phyloP scores from a whole-genome alignment of 2,888 invertebrate genomes.

The Ochropleura leucogaster region DNA sequence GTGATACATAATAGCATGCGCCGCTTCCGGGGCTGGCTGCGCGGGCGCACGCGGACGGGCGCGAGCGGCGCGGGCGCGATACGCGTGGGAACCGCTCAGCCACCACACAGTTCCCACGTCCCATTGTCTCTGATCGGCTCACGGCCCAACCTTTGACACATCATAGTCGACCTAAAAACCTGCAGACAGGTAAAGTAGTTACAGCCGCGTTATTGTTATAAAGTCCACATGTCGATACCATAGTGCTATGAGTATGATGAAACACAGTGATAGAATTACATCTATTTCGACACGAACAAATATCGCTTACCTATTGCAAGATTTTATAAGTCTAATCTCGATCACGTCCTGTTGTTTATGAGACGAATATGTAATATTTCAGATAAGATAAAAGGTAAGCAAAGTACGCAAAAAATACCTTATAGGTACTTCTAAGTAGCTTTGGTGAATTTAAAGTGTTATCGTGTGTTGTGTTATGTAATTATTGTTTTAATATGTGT shows the following conservation, averaged over 20 bases:
- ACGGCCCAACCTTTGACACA: conserved; percentile 70
- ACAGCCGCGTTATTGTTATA: conserved; percentile 25
- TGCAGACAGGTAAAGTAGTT: conserved; percentile 54
- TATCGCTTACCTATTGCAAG: conserved; percentile 19
- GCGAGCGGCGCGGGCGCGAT: conserved; percentile 43
- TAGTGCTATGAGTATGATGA: conserved; percentile 11
- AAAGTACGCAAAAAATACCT: conserved; percentile 48
- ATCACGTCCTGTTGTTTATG: conserved; percentile 53
- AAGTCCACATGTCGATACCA: conserved; percentile 12
- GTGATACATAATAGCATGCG: conserved; percentile 53
- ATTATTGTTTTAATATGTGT: conserved; percentile 71
- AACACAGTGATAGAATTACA: conserved; percentile 13
- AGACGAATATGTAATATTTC: conserved; percentile 43
- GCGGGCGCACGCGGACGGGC: conserved; percentile 25
- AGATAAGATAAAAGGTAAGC: conserved; percentile 59
- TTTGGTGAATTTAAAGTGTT: conserved; percentile 41
- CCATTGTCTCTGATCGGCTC: conserved; percentile 72
- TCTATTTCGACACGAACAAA: conserved; percentile 11
- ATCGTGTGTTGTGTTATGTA: conserved; percentile 67
- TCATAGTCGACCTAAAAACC: conserved; percentile 72
- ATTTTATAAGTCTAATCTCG: conserved; percentile 38
- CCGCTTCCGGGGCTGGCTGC: conserved; percentile 61
- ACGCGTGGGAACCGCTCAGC: conserved; percentile 75
- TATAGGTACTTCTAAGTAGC: conserved; percentile 34
- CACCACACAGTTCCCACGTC: conserved; percentile 76